A percentile compares a stretch with the other conserved stretches of the same genome.
Conservation (phyloP, 1,140 invertebrate species). For the Aphelinus certus region DNA sequence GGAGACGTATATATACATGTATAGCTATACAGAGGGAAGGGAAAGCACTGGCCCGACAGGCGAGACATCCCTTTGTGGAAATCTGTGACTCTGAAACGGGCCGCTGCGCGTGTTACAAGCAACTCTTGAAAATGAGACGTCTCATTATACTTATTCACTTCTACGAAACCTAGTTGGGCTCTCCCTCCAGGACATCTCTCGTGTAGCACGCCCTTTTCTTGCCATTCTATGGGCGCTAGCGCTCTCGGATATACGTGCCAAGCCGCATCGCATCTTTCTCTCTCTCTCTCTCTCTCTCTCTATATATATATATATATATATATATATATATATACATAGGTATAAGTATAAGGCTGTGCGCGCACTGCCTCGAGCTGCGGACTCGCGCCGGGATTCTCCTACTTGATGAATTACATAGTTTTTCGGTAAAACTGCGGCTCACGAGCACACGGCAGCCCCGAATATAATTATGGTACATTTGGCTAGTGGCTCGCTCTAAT, state of each 20-base stretch:
- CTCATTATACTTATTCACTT: conserved; percentile 32
- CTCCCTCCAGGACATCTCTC: neutral
- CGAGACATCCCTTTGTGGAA: conserved; percentile 24
- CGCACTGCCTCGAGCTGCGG: too few species aligned
- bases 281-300: too few species aligned
- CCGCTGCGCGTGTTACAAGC: conserved; percentile 1
- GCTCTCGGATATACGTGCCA: too few species aligned
- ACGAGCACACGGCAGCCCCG: neutral
- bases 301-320: too few species aligned
- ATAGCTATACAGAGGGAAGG: neutral
- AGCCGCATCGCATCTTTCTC: too few species aligned
- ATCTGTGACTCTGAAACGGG: conserved; percentile 1
- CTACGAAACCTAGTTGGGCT: conserved; percentile 21
- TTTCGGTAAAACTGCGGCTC: conserved; percentile 3
- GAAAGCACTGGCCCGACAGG: conserved; percentile 9
- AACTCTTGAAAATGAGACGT: conserved; percentile 32
- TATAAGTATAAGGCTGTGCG: too few species aligned
- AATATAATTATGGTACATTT: conserved; percentile 17
- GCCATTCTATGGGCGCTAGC: neutral
- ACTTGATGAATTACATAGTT: conserved; percentile 19
- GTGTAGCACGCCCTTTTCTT: conserved; percentile 27
- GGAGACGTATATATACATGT: neutral
- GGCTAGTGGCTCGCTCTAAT: neutral
- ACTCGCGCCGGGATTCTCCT: too few species aligned
- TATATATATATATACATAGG: too few species aligned